Evolutionary conservation across 2,888 invertebrate species (phyloP), one percentile per base, ranked within the genome.

Genomic region (Homarus gammarus): DNA sequence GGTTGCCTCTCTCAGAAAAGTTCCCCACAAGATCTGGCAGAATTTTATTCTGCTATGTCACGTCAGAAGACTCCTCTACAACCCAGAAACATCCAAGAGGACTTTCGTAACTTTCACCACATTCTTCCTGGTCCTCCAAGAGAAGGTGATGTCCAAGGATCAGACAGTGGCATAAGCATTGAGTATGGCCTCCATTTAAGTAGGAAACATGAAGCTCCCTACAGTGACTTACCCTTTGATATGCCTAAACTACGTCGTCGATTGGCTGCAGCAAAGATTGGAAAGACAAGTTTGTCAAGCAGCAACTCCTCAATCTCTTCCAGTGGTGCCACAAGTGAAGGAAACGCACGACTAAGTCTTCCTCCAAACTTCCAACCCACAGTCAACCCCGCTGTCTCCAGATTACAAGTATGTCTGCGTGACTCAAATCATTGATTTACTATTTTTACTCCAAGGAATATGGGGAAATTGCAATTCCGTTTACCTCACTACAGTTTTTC

Each of bases 151-250:
- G 81, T 83, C 49, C 91, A 87, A 72, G 92, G 88, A n/a, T 97
- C 97, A 0, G 97, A 97, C 93, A 97, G 97, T 93, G 97, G 97
- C 51, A 97, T 97, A 93, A 97, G 97, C 10, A 96, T 97, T 92
- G 91, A 92, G 40, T 92, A 92, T 70, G 89, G 82, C 38, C 92
- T 90, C 44, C 93, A 79, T 91, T 89, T 77, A 27, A 51, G 36
- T 18, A 73, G 81, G 36, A 82, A 83, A 22, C 81, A 73, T n/a
- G 90, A 90, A 8, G 73, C 81, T 85, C 92, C 64, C 92, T 91
- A 68, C 56, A 97, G 97, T 93, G 96, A 97, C 93, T 95, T 98
- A 93, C 98, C 98, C 87, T 98, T 98, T 94, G 97, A 98, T 94
- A 98, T 98, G 98, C 98, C 98, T 49, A 98, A 98, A 94, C 94